phyloP scores from a whole-genome alignment of 2,113 vertebrate species.

The Thunnus maccoyii region DNA sequence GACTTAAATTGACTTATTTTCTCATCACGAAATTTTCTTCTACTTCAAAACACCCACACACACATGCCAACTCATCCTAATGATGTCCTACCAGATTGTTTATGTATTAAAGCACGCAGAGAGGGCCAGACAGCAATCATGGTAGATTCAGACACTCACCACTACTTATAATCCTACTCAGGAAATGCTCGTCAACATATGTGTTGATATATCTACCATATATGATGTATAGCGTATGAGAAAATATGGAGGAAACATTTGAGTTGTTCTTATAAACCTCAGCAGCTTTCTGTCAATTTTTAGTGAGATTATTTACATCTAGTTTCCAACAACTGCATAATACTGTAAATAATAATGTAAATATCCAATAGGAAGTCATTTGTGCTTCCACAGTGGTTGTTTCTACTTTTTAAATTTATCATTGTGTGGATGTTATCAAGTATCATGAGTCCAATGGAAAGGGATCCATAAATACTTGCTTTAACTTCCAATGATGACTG shows the following conservation, averaged over 20 bases:
- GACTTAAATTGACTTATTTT: conserved; percentile 9
- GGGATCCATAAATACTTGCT: neutral
- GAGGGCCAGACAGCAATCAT: neutral
- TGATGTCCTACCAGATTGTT: conserved; percentile 23
- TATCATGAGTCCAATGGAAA: conserved; percentile 5
- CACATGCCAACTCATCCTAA: neutral
- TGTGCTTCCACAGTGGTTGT: too few species aligned
- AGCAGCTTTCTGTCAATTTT: too few species aligned
- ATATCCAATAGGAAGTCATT: too few species aligned
- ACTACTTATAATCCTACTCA: neutral
- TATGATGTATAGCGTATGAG: neutral
- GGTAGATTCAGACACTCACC: neutral
- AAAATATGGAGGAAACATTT: neutral
- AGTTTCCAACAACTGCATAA: too few species aligned
- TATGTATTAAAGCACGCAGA: conserved; percentile 22
- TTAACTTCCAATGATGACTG: too few species aligned
- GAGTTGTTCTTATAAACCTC: neutral
- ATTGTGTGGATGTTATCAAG: neutral
- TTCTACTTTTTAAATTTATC: too few species aligned
- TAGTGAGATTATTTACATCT: too few species aligned
- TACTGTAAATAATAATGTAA: too few species aligned
- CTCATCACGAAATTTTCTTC: neutral
- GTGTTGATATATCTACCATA: neutral
- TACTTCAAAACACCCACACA: conserved; percentile 15
- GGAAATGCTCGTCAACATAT: neutral